A percentile compares a stretch with the other conserved stretches of the same genome.
Evolutionary conservation across 2,113 vertebrate genomes (phyloP).

Genomic region (Anolis sagrei): DNA sequence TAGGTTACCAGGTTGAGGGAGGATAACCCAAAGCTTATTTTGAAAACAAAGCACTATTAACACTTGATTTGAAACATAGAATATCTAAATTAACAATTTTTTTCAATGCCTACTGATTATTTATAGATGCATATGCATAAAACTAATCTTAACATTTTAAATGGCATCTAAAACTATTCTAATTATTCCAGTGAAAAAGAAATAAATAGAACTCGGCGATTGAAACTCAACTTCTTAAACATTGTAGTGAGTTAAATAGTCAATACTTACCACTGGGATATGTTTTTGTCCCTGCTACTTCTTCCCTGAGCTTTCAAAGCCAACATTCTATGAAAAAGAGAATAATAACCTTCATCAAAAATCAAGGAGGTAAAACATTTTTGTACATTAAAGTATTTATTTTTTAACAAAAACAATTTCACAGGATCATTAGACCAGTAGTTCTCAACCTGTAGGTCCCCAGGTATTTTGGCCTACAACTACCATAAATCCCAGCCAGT

Average conservation of each 20-base stretch:
- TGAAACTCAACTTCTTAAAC: neutral
- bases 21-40: neutral
- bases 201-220: neutral
- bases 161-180: constrained; percentile 25
- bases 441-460: too few species aligned
- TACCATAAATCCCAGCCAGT: too few species aligned
- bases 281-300: constrained; percentile 77
- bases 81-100: neutral
- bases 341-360: constrained; percentile 52
- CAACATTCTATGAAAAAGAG: constrained; percentile 81
- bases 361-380: neutral
- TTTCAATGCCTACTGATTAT: neutral
- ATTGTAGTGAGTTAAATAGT: neutral
- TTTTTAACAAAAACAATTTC: neutral
- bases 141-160: constrained; percentile 8
- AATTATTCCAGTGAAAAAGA: neutral
- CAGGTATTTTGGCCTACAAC: too few species aligned
- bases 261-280: constrained; percentile 76
- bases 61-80: neutral
- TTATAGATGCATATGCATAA: neutral
- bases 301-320: constrained; percentile 80
- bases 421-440: too few species aligned
- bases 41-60: neutral
- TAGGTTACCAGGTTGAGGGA: neutral
- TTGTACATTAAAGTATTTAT: neutral